Base-by-base conservation (phyloP, 1,140 invertebrate species). In the Zaprionus capensis region DNA sequence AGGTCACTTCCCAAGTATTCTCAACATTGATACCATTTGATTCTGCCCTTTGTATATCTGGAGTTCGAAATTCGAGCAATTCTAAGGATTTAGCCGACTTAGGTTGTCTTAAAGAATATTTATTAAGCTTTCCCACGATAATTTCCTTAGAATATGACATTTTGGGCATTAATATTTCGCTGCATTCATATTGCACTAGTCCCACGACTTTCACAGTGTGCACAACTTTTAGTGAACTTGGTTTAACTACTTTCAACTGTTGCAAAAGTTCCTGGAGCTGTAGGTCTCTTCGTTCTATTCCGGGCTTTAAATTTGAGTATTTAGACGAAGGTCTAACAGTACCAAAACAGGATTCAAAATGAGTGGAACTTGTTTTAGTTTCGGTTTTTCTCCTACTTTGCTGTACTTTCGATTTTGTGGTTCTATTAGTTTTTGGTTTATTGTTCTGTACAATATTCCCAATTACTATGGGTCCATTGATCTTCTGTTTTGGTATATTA, bases 61-160 rank as follows among this genome's bases (percentile, higher is more conserved):
- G 80, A 4, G 66, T 49, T 0, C 83, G 76, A 31, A 86, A 86
- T 14, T 86, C 83, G 5, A 64, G 55, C 12, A 58, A 41, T 12
- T 15, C 58, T 26, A 28, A 26, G 2, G 58, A 17, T 15, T 44
- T 20, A n/a, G 6, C 17, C 12, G 26, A 20, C 15, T 11, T 41
- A 2, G 22, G 5, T 1, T 34, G 17, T 15, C 26, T 20, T 6
- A 64, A 15, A 7, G 38, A 17, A 17, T 36, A 64, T 11, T 61
- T 17, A 14, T 34, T 15, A 28, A 53, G 12, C 17, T 41, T 57
- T 9, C 57, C 51, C 7, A 22, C 6, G 17, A 26, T 0, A 6
- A 51, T 24, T 28, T 78, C 62, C 2, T 14, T 44, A 5, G 49
- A 51, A 44, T 53, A 69, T 26, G 70, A 7, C n/a, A 61, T 65